Conservation (phyloP, 2,797 vertebrate genomes). For the Hemibagrus guttatus region DNA sequence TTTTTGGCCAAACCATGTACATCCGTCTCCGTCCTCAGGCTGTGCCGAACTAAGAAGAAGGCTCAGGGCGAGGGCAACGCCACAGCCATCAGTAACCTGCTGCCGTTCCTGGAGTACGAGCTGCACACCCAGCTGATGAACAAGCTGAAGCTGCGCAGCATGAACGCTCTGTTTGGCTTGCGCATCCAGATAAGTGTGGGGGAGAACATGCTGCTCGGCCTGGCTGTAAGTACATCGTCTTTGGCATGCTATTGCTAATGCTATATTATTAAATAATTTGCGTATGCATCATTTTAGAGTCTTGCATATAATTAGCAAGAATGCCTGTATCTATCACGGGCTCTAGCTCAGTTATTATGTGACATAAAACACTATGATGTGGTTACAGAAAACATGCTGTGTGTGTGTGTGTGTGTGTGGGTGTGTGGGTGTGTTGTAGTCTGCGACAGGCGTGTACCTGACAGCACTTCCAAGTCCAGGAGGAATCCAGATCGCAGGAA, state of each 20-base stretch:
- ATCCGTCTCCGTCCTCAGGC: slow-evolving; percentile 65
- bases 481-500: slow-evolving; percentile 94
- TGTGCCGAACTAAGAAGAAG: slow-evolving; percentile 97
- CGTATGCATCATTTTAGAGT: not conserved
- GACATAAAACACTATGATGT: not conserved
- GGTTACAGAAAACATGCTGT: not conserved
- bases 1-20: not conserved
- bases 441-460: slow-evolving; percentile 95
- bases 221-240: slow-evolving; percentile 83
- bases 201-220: slow-evolving; percentile 94
- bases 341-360: not conserved
- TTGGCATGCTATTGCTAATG: not conserved
- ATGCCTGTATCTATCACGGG: not conserved
- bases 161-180: slow-evolving; percentile 95
- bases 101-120: slow-evolving; percentile 99
- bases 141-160: slow-evolving; percentile 93
- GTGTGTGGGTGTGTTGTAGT: slow-evolving; percentile 70
- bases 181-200: slow-evolving; percentile 95
- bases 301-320: not conserved
- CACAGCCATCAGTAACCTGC: slow-evolving; percentile 90
- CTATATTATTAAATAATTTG: not conserved
- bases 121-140: slow-evolving; percentile 98
- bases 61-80: slow-evolving; percentile 97
- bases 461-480: slow-evolving; percentile 89
- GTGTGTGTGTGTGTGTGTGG: slow-evolving; percentile 36